Evolutionary conservation across 1,140 invertebrate genomes (phyloP).

Genomic region (Ectropis grisescens): DNA sequence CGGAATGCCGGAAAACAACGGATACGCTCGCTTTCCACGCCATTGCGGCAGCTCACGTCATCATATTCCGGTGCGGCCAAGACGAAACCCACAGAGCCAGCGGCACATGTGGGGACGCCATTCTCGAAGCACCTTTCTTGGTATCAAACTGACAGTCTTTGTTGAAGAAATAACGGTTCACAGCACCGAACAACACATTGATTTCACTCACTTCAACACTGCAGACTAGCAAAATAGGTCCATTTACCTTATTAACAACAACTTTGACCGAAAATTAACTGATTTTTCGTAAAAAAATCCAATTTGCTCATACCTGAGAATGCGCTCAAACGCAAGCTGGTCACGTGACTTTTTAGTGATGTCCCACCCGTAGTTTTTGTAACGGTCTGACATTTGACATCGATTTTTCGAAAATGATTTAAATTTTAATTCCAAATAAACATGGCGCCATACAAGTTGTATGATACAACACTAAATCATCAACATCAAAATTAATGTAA

Average conservation of each 20-base stretch:
- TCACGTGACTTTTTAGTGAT: conserved; percentile 63
- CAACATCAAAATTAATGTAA: too few relatives aligned
- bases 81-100: conserved; percentile 55
- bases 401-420: too few relatives aligned
- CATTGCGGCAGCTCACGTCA: conserved; percentile 46
- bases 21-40: conserved; percentile 24
- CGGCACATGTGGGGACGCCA: conserved; percentile 71
- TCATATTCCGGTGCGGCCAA: conserved; percentile 45
- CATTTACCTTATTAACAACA: conserved; percentile 55
- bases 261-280: conserved; percentile 48
- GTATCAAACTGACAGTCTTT: conserved; percentile 67
- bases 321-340: conserved; percentile 71
- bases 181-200: conserved; percentile 41
- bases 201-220: conserved; percentile 38
- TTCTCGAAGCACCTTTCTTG: conserved; percentile 68
- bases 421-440: too few relatives aligned
- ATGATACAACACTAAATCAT: too few relatives aligned
- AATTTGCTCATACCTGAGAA: conserved; percentile 69
- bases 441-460: too few relatives aligned
- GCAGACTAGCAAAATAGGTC: conserved; percentile 19
- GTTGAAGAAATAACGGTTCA: conserved; percentile 53
- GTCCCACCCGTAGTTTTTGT: conserved; percentile 15
- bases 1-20: conserved; percentile 16
- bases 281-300: conserved; percentile 63
- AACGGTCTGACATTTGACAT: too few relatives aligned